Base-by-base conservation (phyloP, 1,140 invertebrate genomes). In the Scylla paramamosain region DNA sequence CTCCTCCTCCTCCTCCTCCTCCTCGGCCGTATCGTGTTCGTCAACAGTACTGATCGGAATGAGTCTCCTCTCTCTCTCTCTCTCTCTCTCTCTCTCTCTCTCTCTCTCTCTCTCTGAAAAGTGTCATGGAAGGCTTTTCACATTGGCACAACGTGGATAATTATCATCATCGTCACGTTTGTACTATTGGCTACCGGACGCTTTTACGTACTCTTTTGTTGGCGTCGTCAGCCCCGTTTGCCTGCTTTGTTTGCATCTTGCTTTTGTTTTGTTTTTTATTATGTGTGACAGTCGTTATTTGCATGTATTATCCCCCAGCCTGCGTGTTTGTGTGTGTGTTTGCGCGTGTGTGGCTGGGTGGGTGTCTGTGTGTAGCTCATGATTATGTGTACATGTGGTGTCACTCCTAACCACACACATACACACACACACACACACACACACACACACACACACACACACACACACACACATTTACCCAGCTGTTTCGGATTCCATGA, bases 61-160 rank as follows among this genome's bases (percentile, higher is more conserved):
- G 39, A 2, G 1, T 39, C 39, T 39, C 39, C n/a, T 77, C 67
- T 77, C 67, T 77, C 67, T 77, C 20, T n/a, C 67, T 77, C 67
- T 77, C 67, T 77, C 67, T 77, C n/a, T 77, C 67, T 77, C n/a
- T n/a, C 67, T 77, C n/a, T 77, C 67, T 77, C 67, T 77, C n/a
- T 77, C 67, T n/a, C n/a, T n/a, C 20, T n/a, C 67, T 77, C n/a
- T 77, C 67, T 25, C n/a, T 77, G 16, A 20, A 20, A n/a, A 2
- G 67, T 2, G 25, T 12, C 12, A 77, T 20, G n/a, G n/a, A 77
- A 77, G 25, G 12, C 16, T 12, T 59, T 8, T 0, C 10, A 20
- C 10, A 12, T 59, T 1, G 52, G 39, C 39, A 39, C 16, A 20
- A 59, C 0, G 10, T 59, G 67, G n/a, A 77, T n/a, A 77, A 77